Conservation (phyloP, 2,797 vertebrate species). For the Callimico goeldii region DNA sequence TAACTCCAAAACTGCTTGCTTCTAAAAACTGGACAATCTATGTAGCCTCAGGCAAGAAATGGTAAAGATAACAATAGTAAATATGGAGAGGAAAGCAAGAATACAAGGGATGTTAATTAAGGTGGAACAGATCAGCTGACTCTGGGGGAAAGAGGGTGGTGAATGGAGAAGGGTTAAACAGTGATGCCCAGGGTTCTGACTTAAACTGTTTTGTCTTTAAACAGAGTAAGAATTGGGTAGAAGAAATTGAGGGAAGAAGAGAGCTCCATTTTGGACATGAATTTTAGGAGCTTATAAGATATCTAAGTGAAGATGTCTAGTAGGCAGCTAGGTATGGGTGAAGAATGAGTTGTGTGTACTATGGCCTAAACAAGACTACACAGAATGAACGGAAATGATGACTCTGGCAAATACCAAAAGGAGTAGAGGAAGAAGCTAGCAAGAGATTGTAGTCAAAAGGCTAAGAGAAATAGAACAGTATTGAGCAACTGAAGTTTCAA, state of each 20-base stretch:
- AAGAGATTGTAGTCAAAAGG: not conserved
- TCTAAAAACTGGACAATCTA: not conserved
- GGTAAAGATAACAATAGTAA: not conserved
- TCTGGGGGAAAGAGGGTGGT: not conserved
- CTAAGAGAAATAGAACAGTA: not conserved
- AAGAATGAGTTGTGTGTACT: not conserved
- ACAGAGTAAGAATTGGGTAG: not conserved
- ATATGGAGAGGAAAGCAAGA: not conserved
- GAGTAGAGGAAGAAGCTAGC: not conserved
- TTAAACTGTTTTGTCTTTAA: not conserved
- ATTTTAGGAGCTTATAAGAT: not conserved
- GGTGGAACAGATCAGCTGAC: not conserved
- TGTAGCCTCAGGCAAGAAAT: not conserved
- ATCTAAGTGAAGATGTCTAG: not conserved
- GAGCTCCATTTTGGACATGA: not conserved
- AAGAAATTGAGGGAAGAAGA: not conserved
- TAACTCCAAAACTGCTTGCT: not conserved
- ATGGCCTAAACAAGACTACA: not conserved
- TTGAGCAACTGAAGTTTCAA: not conserved
- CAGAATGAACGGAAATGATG: not conserved
- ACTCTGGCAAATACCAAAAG: not conserved
- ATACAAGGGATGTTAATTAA: not conserved
- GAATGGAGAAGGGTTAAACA: not conserved
- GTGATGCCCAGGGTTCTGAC: not conserved
- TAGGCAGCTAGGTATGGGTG: not conserved